Base-by-base conservation (phyloP, 2,797 vertebrate species). In the Cyprinodon diabolis region DNA sequence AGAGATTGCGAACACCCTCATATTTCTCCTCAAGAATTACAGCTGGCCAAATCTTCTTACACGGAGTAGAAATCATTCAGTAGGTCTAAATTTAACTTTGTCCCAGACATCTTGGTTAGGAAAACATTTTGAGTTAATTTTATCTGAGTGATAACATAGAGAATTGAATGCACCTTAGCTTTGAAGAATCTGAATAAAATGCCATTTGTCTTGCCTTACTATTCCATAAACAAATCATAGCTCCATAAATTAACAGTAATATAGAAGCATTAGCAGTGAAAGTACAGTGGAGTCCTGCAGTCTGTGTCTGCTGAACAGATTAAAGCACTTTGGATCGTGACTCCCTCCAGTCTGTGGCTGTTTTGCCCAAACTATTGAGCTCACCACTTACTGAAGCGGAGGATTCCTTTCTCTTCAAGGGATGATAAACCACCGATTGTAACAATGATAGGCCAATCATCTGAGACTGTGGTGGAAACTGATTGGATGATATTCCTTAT, bases 221-320 rank as follows among this genome's bases (percentile, higher is more conserved):
- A 35, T 68, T 81, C 66, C 74, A 75, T 35, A 68, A 77, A 87
- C 48, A 76, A 71, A 68, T 49, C 21, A 10, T 71, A 47, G 48
- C 77, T 72, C 69, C 25, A 66, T 68, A 72, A 79, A 66, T 47
- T 80, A 45, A 69, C 63, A 49, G 57, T 30, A 1, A 55, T 56
- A 43, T 62, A 68, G 23, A 78, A 68, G 37, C 47, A 83, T 57
- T 69, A 74, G 40, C 69, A 60, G 40, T 74, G 75, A 60, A 83
- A 81, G 78, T 66, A 60, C n/a, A 37, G 66, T 45, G 65, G 54
- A 37, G 70, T 45, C 47, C 73, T 83, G 21, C 2, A 52, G 82
- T 70, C 69, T 51, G 73, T 21, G 74, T 91, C 90, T 93, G 91
- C 77, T 79, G 81, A 92, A 91, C 85, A 92, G 77, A 90, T 90